Base-by-base conservation (phyloP, 2,113 vertebrate species). In the Echinops telfairi region DNA sequence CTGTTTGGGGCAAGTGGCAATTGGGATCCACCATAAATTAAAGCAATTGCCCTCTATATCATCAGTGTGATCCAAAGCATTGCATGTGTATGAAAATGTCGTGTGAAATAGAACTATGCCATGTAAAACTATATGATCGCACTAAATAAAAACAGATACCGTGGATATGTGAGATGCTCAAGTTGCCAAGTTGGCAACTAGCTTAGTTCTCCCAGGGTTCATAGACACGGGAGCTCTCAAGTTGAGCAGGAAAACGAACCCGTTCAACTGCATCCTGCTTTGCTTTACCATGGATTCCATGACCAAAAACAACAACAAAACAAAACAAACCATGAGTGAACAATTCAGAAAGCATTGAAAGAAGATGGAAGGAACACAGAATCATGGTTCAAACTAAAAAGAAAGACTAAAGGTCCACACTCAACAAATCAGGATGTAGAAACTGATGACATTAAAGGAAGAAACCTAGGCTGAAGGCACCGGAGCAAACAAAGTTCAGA, bases 21-120 rank as follows among this genome's bases (percentile, higher is more conserved):
- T 95, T 88, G 90, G 92, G 97, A 98, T 97, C 94, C 62, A 92
- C 83, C 95, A 96, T 98, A 98, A 97, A 97, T 98, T 97, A 97
- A 97, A 97, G 95, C 88, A 88, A 92, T 95, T 96, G 96, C 94
- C 96, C 96, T 85, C 88, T 92, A 77, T 94, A 88, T 43, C 90
- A 88, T 75, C 96, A 70, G 90, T 76, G 94, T 27, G 90, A 89
- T 88, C 92, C 31, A 31, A 97, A 97, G 89, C 85, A 85, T 93
- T 95, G 92, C 80, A 71, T 58, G 23, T 75, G 75, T 92, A 86
- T 94, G 87, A 53, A 95, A 97, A 89, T 96, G 93, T 75, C 94
- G 83, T 79, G 14, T 5, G 71, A 97, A 97, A 95, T 90, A 95
- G 91, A 96, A 82, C 82, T 89, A 71, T 19, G 27, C 60, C 87